A percentile compares a stretch with the other conserved stretches of the same genome.
Conservation (phyloP, 2,113 vertebrate genomes). For the Chlorocebus sabaeus region DNA sequence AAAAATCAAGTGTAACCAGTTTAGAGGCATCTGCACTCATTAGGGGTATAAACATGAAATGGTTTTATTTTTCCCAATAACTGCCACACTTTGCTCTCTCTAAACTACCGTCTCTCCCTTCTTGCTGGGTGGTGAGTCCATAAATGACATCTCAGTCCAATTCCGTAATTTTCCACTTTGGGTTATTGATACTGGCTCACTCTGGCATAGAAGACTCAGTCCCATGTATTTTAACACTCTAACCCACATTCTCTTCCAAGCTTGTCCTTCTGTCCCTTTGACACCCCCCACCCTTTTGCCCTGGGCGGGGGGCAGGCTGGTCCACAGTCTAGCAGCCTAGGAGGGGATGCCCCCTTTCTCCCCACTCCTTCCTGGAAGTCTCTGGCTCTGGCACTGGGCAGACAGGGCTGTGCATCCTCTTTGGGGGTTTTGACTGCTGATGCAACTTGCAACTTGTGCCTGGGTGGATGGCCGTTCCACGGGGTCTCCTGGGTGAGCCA, state of each 20-base stretch:
- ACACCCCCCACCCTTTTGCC: fast-evolving
- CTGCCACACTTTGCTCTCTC: not conserved
- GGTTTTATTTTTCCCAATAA: conserved; percentile 56
- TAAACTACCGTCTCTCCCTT: not conserved
- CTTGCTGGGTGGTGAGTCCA: not conserved
- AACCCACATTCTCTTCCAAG: not conserved
- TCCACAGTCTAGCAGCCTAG: not conserved
- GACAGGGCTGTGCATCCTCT: not conserved
- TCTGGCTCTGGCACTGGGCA: not conserved
- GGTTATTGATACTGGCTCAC: not conserved
- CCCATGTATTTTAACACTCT: not conserved
- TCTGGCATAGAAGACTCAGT: not conserved
- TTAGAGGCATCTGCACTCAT: conserved; percentile 43
- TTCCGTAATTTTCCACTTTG: not conserved
- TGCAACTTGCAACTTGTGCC: not conserved
- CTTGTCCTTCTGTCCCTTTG: no score
- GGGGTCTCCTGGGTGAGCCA: not conserved
- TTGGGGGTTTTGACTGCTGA: not conserved
- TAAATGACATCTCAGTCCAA: not conserved
- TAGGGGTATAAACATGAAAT: conserved; percentile 33
- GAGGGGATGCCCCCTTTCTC: fast-evolving
- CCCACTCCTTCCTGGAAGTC: not conserved
- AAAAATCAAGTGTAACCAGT: conserved; percentile 60
- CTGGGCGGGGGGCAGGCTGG: not conserved
- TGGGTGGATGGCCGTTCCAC: not conserved